Conservation (phyloP, 2,113 vertebrate species). For the Protobothrops flavoviridis region DNA sequence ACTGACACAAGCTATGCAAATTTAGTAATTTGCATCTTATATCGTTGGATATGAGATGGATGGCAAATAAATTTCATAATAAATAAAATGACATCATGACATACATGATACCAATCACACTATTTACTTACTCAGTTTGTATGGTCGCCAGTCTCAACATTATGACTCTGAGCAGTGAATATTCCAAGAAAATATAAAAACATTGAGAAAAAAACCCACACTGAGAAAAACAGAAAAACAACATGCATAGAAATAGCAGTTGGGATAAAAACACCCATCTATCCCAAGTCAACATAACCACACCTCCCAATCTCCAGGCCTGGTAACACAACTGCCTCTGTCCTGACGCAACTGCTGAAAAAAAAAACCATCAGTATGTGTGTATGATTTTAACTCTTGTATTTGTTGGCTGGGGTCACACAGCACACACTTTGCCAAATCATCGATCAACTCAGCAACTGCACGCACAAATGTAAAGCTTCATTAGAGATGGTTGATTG, state of each 20-base stretch:
- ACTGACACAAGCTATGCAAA: too few species aligned
- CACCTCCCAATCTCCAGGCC: neutral
- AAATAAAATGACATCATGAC: neutral
- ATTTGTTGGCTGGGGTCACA: neutral
- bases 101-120: neutral
- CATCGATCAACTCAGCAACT: neutral
- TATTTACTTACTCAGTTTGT: neutral
- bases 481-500: neutral
- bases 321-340: neutral
- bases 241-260: neutral
- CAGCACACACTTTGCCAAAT: neutral
- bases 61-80: too few species aligned
- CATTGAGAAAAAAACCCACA: neutral
- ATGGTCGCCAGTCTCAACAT: neutral
- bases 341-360: neutral
- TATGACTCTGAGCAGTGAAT: neutral
- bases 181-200: neutral
- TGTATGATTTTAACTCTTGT: neutral
- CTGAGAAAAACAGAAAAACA: neutral
- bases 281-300: neutral
- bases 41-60: too few species aligned
- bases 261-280: neutral
- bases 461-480: neutral
- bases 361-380: neutral
- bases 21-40: too few species aligned